Evolutionary conservation across 1,140 invertebrate genomes (phyloP), one percentile per base, ranked within the genome.

Genomic region (Tetramorium alpestre): DNA sequence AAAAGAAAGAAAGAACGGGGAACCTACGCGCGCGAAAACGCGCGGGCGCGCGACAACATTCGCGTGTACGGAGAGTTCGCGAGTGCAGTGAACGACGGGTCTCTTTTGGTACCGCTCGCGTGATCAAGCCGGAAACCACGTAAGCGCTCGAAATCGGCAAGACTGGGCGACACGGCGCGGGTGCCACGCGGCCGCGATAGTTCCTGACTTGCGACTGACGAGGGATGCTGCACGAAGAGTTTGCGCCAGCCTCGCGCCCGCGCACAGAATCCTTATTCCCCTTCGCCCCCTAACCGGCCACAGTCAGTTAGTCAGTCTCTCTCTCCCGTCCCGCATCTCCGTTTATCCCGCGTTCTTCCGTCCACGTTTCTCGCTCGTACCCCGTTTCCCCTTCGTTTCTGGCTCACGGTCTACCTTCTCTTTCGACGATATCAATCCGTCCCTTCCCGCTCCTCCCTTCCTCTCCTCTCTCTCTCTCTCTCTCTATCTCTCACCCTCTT

Each of bases 121-220:
- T 44, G 41, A 81, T 81, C 78, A 18, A 33, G 38, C 41, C 54
- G 80, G 41, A 69, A 47, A 33, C n/a, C 41, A 25, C n/a, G 64
- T 8, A 2, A 58, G 56, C 54, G 80, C 13, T 84, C n/a, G 51
- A 62, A 47, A 84, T 84, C 69, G 80, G 44, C 54, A 75, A 60
- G 25, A 73, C 54, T 49, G 16, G 16, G 3, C 60, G 16, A 13
- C 64, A 41, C 86, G 56, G 67, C 54, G 54, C 75, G 58, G 70
- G 85, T 44, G 77, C 76, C 89, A 88, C 88, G 86, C 91, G 93
- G 88, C 89, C 94, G 93, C 93, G 92, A 93, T 94, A 93, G 94
- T 94, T 93, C 91, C 94, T 91, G 91, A 95, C 86, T 93, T 94
- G 93, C 93, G 93, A 95, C 94, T 95, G 94, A 94, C 91, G 92